Base-by-base conservation (phyloP, 2,113 vertebrate species). In the Danio rerio region DNA sequence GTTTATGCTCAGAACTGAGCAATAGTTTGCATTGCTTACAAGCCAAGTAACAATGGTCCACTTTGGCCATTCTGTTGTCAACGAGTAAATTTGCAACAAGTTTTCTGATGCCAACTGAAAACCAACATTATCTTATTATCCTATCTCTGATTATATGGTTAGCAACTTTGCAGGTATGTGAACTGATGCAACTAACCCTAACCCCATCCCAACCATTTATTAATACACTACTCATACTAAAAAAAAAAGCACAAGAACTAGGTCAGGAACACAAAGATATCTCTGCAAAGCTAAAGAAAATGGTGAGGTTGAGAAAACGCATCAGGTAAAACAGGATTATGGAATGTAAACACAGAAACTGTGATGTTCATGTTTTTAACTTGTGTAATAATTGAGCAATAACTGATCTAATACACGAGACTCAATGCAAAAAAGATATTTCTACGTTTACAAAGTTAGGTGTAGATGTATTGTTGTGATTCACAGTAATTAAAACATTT, bases 311-410 rank as follows among this genome's bases (percentile, higher is more conserved):
- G n/a, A 42, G 15, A 2, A 58, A 56, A 42, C 52, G 11, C 3
- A 74, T 43, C 66, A 49, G 66, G 43, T 18, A 49, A 9, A 20
- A 49, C 66, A 69, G 43, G 52, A 72, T 8, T 55, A 73, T 55
- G 15, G 50, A 56, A 56, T 56, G 31, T 56, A 74, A 58, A 42
- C 18, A 6, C 12, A 74, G 52, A 15, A 58, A 58, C 6, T 21
- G 7, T 58, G 9, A 55, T 42, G 71, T 42, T 43, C 11, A 52
- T 16, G 31, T 31, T 31, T 31, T 31, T 31, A 31, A 43, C 9
- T 31, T 45, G 9, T 65, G 4, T 42, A 16, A 42, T 42, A 1
- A 65, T 52, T 31, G 31, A 2, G 31, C 31, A 31, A 52, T 31
- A 21, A 20, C 13, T 72, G 20, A 72, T 72, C 9, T 56, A 74